phyloP scores from a whole-genome alignment of 1,140 invertebrate genomes.

The Anoplolepis gracilipes region DNA sequence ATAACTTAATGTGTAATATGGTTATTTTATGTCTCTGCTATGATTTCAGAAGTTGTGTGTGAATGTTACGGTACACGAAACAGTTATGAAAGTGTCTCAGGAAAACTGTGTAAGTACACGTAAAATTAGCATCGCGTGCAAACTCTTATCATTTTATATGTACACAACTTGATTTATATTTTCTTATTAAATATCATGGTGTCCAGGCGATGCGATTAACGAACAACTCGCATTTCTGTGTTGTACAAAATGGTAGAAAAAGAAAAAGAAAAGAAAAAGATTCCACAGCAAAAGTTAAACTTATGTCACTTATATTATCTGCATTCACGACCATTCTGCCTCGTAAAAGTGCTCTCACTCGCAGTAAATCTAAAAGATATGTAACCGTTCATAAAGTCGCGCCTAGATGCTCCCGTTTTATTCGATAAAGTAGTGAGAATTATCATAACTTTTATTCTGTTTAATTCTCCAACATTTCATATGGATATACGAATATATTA shows the following conservation, averaged over 20 bases:
- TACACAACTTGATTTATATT: slow-evolving; percentile 35
- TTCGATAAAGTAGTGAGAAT: slow-evolving; percentile 19
- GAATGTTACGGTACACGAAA: not conserved
- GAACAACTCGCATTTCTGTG: slow-evolving; percentile 39
- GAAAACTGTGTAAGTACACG: not conserved
- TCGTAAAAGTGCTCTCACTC: slow-evolving; percentile 37
- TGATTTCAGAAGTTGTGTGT: not conserved
- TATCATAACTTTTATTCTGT: slow-evolving; percentile 40
- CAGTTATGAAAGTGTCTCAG: not conserved
- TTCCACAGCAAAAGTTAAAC: slow-evolving; percentile 29
- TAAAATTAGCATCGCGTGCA: slow-evolving; percentile 41
- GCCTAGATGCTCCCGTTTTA: slow-evolving; percentile 33
- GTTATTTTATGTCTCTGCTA: not conserved
- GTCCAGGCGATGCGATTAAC: slow-evolving; percentile 27
- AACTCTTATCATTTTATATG: slow-evolving; percentile 12
- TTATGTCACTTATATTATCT: slow-evolving; percentile 43
- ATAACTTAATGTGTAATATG: not conserved
- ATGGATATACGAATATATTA: not conserved
- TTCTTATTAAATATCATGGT: slow-evolving; percentile 15
- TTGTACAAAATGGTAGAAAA: not conserved
- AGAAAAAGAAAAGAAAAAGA: slow-evolving; percentile 37
- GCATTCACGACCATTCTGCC: slow-evolving; percentile 26
- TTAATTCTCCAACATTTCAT: not conserved
- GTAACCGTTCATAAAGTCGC: slow-evolving; percentile 43
- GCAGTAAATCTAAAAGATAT: slow-evolving; percentile 58